Evolutionary conservation across 2,797 vertebrate species (phyloP).

Genomic region (Anabas testudineus): DNA sequence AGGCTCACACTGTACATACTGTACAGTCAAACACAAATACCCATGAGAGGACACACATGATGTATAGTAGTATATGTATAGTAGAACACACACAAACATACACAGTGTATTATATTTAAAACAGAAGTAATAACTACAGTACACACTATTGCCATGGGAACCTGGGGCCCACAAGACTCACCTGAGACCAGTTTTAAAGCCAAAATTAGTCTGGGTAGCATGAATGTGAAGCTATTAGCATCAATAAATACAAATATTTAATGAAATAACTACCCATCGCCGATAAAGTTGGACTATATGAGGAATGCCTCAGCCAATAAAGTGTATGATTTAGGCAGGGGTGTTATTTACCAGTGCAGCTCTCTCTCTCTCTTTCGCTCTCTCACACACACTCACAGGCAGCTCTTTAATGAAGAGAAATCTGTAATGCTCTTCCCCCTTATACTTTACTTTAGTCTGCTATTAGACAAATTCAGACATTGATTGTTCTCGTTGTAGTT

Average conservation of each 20-base stretch:
- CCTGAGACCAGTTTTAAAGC: slow-evolving; percentile 55
- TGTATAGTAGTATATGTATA: background rate
- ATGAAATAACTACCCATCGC: no score
- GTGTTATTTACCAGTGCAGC: no score
- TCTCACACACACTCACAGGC: background rate
- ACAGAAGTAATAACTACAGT: slow-evolving; percentile 63
- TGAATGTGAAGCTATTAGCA: slow-evolving; percentile 12
- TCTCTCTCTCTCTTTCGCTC: background rate
- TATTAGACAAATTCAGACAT: slow-evolving; percentile 76
- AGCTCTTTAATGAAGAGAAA: slow-evolving; percentile 27
- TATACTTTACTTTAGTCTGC: slow-evolving; percentile 25
- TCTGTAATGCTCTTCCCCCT: slow-evolving; percentile 18
- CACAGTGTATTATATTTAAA: slow-evolving; percentile 53
- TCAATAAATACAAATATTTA: slow-evolving; percentile 6
- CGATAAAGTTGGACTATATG: background rate
- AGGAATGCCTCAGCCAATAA: background rate
- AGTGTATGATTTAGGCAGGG: background rate
- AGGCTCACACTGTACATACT: no score
- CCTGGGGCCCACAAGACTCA: slow-evolving; percentile 32
- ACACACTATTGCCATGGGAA: slow-evolving; percentile 46
- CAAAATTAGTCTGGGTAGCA: slow-evolving; percentile 40
- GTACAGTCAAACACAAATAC: background rate
- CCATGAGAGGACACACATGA: slow-evolving; percentile 10
- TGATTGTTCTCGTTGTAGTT: slow-evolving; percentile 72
- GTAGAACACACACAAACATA: slow-evolving; percentile 10